Base-by-base conservation (phyloP, 1,140 invertebrate genomes). In the Ceratina calcarata region DNA sequence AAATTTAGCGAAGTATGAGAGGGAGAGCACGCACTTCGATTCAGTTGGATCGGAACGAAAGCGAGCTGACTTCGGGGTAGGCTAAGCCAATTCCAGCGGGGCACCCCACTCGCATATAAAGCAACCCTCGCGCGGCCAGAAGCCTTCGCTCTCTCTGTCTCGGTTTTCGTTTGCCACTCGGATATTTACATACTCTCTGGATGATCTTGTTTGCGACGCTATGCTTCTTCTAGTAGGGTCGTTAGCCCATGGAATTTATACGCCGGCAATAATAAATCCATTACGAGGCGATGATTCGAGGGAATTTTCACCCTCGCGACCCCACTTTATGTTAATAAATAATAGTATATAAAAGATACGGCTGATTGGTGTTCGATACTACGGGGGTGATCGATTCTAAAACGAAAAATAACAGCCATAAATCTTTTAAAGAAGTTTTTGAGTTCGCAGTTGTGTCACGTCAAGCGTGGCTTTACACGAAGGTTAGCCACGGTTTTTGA, bases 251-350 rank as follows among this genome's bases (percentile, higher is more conserved):
- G 87, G 88, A 92, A 93, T 93, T 93, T 93, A 93, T 93, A 92
- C 91, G 90, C 90, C 87, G 7, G 87, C 91, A 91, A 93, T 93
- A 92, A 93, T 92, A 93, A 92, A 93, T 93, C 91, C 91, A 93
- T 93, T 93, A 92, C 85, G 83, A 84, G 79, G 77, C 83, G 82
- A 86, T 78, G 70, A 86, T 76, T 86, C 80, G 82, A 73, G 85
- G 74, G 27, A 22, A 70, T 61, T 51, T 61, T 77, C 58, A 70
- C 67, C 57, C 57, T 67, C 18, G 37, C 37, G 37, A 45, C 3
- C 37, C n/a, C 22, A 32, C n/a, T 6, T 0, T 45, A 10, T n/a
- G 10, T 0, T 20, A 49, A 1, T 4, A 8, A 32, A 20, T 20
- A 16, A 22, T 8, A 1, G 0, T 51, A 8, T 13, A 0, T 16